Evolutionary conservation across 2,888 invertebrate species (phyloP).

Genomic region (Trichacis sp.): DNA sequence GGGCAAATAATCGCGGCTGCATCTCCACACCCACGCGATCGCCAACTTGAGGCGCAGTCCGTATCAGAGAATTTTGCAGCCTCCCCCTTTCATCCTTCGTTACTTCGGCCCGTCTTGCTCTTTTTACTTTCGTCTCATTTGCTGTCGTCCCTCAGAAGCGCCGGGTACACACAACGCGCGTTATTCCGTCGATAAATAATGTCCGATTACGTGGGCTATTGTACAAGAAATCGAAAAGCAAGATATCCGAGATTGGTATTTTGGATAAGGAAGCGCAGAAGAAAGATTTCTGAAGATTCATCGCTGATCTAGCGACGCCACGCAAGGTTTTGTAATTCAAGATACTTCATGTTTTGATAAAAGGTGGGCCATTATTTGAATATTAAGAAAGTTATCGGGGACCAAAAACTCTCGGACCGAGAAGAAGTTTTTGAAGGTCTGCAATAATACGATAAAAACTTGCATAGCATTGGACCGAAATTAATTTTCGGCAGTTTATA

Average conservation of each 20-base stretch:
- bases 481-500: too few species aligned
- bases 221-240: conserved; percentile 17
- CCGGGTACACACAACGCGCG: conserved; percentile 17
- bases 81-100: conserved; percentile 36
- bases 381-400: background rate
- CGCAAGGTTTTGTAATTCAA: background rate
- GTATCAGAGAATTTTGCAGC: conserved; percentile 48
- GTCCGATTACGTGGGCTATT: conserved; percentile 18
- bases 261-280: conserved; percentile 4
- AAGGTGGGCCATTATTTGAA: conserved; percentile 1
- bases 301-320: conserved; percentile 4
- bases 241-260: conserved; percentile 11
- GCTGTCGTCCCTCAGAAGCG: conserved; percentile 16
- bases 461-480: too few species aligned
- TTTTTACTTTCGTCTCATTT: conserved; percentile 12
- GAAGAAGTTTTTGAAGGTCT: too few species aligned
- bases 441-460: too few species aligned
- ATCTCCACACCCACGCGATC: conserved; percentile 58
- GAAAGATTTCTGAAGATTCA: conserved; percentile 9
- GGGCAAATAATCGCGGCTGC: conserved; percentile 55
- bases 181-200: conserved; percentile 37
- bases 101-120: conserved; percentile 6
- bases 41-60: conserved; percentile 47
- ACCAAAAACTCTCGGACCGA: too few species aligned
- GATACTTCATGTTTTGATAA: background rate